Evolutionary conservation across 2,113 vertebrate species (phyloP), one percentile per base, ranked within the genome.

Genomic region (Corapipo altera): DNA sequence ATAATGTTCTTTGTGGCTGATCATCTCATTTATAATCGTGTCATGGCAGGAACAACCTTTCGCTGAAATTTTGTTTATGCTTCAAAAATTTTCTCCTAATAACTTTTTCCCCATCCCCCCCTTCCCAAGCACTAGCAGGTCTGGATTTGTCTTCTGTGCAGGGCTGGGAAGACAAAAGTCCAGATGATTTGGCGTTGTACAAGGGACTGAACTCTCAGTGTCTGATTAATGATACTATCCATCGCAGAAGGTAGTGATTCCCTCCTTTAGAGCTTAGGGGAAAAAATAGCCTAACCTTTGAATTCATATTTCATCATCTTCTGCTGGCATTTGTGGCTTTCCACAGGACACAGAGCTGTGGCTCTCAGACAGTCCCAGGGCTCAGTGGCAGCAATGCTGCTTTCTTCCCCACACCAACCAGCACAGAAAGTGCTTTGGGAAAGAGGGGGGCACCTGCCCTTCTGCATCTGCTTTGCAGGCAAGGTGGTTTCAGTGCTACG

Each of bases 221-320:
- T 35, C 93, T 97, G 94, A 96, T 96, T 94, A 97, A 97, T 95
- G 93, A 92, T 49, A 32, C 86, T 59, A 78, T 88, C 81, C 84
- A 43, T 81, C 86, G 88, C 86, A 73, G 67, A 88, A 94, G 74
- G 83, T 86, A 91, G 96, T 23, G 93, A 88, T 81, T 89, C 86
- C 89, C 61, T 92, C 88, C 84, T 88, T 89, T 69, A 81, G 52
- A 92, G 80, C 69, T 89, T 44, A 75, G 66, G 66, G 49, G 57
- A 15, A 24, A 87, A 90, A 91, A 80, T 4, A 88, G 65, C 48
- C 88, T 94, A 92, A 96, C 93, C 92, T 96, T 95, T 93, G 88
- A 78, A 91, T 95, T 91, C 70, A 19, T 55, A n/a, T 54, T 93
- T 85, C 80, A 83, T 95, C 91, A 82, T 88, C 90, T 65, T 64